Evolutionary conservation across 2,888 invertebrate genomes (phyloP).

Genomic region (Lasioglossum leucozonium): DNA sequence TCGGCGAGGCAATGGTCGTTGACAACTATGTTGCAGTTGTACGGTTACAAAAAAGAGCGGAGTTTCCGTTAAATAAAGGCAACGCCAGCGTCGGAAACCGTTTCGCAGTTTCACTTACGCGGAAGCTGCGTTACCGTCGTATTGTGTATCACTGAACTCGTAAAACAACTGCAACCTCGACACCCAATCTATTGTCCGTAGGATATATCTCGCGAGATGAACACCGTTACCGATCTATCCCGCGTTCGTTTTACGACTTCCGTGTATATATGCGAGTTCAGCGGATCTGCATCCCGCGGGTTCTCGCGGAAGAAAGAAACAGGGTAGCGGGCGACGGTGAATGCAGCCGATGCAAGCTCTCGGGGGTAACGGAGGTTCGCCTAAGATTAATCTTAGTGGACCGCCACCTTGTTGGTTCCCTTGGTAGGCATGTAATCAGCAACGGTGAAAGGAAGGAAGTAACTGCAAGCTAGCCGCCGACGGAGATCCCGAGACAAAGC

Average conservation of each 20-base stretch:
- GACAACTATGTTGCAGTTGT: neutral
- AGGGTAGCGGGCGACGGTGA: slow-evolving; percentile 39
- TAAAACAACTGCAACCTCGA: neutral
- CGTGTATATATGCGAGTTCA: neutral
- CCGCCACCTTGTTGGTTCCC: slow-evolving; percentile 46
- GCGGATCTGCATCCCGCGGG: neutral
- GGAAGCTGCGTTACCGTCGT: neutral
- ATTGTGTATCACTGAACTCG: neutral
- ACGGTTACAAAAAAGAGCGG: neutral
- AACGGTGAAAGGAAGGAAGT: slow-evolving; percentile 42
- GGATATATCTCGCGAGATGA: neutral
- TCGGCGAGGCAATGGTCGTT: too few species aligned
- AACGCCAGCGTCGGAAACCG: neutral
- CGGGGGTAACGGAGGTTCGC: slow-evolving; percentile 50
- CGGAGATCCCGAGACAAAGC: slow-evolving; percentile 39
- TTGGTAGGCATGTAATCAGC: slow-evolving; percentile 57
- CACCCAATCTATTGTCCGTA: neutral
- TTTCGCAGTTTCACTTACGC: neutral
- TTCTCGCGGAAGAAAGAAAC: neutral
- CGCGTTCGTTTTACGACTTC: neutral
- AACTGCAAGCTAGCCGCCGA: slow-evolving; percentile 23
- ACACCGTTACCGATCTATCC: neutral
- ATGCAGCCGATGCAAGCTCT: slow-evolving; percentile 61
- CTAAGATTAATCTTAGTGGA: slow-evolving; percentile 64
- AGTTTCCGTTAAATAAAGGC: neutral